Conservation (phyloP, 2,797 vertebrate genomes). For the Triplophysa bombifrons region DNA sequence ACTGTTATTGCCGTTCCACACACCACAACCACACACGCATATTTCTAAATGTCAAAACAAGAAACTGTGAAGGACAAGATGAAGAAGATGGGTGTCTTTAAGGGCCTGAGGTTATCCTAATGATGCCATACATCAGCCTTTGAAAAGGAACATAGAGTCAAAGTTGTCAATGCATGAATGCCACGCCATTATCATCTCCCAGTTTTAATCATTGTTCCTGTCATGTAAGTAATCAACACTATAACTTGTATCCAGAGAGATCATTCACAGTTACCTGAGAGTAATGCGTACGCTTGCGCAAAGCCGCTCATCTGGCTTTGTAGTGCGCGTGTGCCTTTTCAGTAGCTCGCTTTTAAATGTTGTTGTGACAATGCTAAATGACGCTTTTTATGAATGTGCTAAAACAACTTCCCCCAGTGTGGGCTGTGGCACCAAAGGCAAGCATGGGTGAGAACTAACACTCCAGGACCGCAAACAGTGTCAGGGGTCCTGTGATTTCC, state of each 20-base stretch:
- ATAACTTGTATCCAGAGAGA: constrained; percentile 76
- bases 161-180: constrained; percentile 84
- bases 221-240: constrained; percentile 81
- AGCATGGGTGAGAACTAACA: constrained; percentile 56
- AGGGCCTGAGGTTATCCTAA: constrained; percentile 83
- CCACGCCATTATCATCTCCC: constrained; percentile 80
- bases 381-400: constrained; percentile 74
- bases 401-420: constrained; percentile 65
- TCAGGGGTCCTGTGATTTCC: constrained; percentile 57
- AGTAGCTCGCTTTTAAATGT: constrained; percentile 72
- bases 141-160: constrained; percentile 79
- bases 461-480: constrained; percentile 58
- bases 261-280: constrained; percentile 70
- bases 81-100: constrained; percentile 81
- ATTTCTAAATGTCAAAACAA: constrained; percentile 76
- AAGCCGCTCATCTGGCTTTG: constrained; percentile 68
- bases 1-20: constrained; percentile 25
- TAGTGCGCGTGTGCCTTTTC: constrained; percentile 75
- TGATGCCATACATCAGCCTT: constrained; percentile 83
- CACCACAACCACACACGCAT: constrained; percentile 53
- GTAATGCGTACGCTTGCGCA: constrained; percentile 55
- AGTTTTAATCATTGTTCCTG: constrained; percentile 84
- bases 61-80: constrained; percentile 82
- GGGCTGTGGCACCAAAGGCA: constrained; percentile 55
- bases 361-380: constrained; percentile 82